A percentile compares a stretch with the other conserved stretches of the same genome.
Conservation (phyloP, 2,888 invertebrate genomes). For the Tyria jacobaeae region DNA sequence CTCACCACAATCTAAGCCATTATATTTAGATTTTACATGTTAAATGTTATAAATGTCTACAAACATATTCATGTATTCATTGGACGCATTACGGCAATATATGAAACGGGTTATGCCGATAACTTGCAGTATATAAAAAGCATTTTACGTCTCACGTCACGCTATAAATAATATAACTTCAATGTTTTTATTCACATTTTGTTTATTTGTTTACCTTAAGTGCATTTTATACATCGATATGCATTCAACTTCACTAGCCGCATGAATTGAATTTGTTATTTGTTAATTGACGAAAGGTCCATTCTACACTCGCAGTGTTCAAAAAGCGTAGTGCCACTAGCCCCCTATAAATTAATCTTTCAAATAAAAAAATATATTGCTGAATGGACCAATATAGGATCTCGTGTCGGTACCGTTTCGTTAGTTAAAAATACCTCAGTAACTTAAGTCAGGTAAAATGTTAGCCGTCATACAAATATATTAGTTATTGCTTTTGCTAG, state of each 20-base stretch:
- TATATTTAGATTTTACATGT: slow-evolving; percentile 21
- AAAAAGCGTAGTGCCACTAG: background rate
- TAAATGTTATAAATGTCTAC: slow-evolving; percentile 31
- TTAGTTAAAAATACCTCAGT: background rate
- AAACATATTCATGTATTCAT: slow-evolving; percentile 50
- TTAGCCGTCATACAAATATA: slow-evolving; percentile 28
- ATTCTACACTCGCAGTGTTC: background rate
- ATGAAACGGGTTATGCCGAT: slow-evolving; percentile 35
- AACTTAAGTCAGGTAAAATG: slow-evolving; percentile 22
- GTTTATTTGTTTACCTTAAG: background rate
- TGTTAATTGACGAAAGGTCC: background rate
- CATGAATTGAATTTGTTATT: no score
- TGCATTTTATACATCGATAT: background rate
- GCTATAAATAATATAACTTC: background rate
- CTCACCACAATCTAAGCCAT: slow-evolving; percentile 14
- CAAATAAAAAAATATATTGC: background rate
- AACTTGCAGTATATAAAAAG: slow-evolving; percentile 27
- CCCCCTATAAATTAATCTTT: background rate
- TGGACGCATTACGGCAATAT: slow-evolving; percentile 30
- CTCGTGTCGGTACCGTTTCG: slow-evolving; percentile 12
- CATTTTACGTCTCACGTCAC: slow-evolving; percentile 14
- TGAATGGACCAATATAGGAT: background rate
- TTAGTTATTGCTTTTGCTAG: slow-evolving; percentile 33
- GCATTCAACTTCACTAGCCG: background rate
- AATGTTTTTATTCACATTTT: background rate